These are phyloP conservation scores for Hapalemur alaotrensis DNA, from an alignment of 2,797 vertebrate genomes.

Conservation along the genomic window DNA sequence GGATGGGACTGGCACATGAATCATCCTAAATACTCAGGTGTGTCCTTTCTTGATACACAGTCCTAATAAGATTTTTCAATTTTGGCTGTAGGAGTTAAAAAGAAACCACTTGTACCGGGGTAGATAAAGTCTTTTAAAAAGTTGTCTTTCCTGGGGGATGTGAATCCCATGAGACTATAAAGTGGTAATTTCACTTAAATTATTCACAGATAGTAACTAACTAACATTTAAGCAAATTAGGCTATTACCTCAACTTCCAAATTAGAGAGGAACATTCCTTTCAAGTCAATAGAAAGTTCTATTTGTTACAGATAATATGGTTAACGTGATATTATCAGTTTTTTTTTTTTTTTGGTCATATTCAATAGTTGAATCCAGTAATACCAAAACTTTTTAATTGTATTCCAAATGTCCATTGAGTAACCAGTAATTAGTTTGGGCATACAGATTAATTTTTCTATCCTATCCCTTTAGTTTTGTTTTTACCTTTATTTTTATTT, in stretches of 20 bases:
- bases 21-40: background rate
- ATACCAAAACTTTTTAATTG: background rate
- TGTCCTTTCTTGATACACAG: background rate
- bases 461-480: background rate
- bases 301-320: constrained; percentile 24
- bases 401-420: background rate
- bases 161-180: constrained; percentile 64
- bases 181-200: constrained; percentile 76
- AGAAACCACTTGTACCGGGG: background rate
- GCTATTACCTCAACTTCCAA: constrained; percentile 69
- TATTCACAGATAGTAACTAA: constrained; percentile 68
- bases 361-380: background rate
- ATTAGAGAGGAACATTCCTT: constrained; percentile 57
- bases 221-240: constrained; percentile 79
- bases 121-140: constrained; percentile 27
- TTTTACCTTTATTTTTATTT: background rate
- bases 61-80: background rate
- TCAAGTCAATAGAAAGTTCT: constrained; percentile 60
- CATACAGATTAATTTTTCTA: background rate
- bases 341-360: background rate
- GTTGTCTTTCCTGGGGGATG: constrained; percentile 11
- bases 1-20: accelerated
- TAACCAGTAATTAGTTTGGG: background rate
- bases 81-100: background rate
- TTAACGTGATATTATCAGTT: background rate